Conservation (phyloP, 2,888 invertebrate genomes). For the Stenchaetothrips biformis region DNA sequence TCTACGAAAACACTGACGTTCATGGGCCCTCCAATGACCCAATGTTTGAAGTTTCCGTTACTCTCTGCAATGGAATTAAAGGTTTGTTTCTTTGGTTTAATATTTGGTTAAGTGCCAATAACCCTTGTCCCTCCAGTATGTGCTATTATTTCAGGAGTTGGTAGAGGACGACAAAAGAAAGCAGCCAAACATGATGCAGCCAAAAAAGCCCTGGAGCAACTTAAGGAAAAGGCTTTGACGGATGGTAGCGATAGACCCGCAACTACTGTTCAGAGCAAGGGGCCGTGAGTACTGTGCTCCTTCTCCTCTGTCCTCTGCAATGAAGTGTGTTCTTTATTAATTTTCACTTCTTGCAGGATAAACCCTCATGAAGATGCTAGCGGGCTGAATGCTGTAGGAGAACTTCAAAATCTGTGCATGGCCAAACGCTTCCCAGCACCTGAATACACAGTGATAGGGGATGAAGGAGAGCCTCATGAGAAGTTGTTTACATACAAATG, state of each 20-base stretch:
- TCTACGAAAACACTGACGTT: neutral
- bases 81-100: neutral
- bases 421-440: neutral
- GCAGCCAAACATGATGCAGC: constrained; percentile 2
- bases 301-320: neutral
- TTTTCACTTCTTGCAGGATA: neutral
- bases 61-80: constrained; percentile 4
- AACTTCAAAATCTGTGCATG: neutral
- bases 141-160: neutral
- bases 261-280: neutral
- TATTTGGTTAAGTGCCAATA: neutral
- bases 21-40: neutral
- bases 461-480: neutral
- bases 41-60: constrained; percentile 10
- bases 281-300: neutral
- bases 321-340: neutral
- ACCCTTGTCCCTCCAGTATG: neutral
- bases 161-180: constrained; percentile 9
- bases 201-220: neutral
- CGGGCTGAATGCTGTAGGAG: neutral
- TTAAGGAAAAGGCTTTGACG: neutral
- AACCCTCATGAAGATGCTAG: neutral
- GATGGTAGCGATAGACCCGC: neutral
- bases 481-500: neutral
- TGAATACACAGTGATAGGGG: neutral